A percentile compares a stretch with the other conserved stretches of the same genome.
Evolutionary conservation across 1,140 invertebrate species (phyloP).

Genomic region (Drosophila biarmipes): DNA sequence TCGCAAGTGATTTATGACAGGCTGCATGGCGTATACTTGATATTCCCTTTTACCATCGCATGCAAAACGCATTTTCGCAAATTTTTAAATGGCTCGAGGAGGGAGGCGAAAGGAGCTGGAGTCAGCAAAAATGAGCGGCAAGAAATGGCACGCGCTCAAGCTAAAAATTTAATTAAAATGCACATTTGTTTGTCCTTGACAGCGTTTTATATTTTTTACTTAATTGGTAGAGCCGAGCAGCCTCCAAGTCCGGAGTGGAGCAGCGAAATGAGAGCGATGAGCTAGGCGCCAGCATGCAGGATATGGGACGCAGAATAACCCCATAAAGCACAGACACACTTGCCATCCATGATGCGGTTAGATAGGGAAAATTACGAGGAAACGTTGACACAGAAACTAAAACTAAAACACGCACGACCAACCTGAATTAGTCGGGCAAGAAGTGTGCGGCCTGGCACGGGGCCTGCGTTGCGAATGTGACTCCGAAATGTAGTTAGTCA

Average conservation of each 20-base stretch:
- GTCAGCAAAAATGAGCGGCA: conserved; percentile 8
- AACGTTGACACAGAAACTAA: conserved; percentile 58
- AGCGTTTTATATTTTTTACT: conserved; percentile 77
- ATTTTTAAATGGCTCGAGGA: conserved; percentile 47
- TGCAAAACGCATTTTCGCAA: conserved; percentile 45
- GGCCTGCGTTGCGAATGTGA: conserved; percentile 3
- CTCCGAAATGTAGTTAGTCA: conserved; percentile 36
- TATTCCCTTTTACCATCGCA: conserved; percentile 40
- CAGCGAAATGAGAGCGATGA: conserved; percentile 50
- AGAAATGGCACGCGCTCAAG: conserved; percentile 24
- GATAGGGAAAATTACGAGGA: conserved; percentile 56
- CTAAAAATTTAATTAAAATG: conserved; percentile 82
- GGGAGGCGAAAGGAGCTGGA: conserved; percentile 2
- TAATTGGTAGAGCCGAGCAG: conserved; percentile 66
- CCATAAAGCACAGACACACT: conserved; percentile 14
- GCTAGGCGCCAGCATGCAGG: conserved; percentile 22
- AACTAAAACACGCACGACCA: conserved; percentile 47
- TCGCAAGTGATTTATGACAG: conserved; percentile 77
- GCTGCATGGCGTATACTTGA: conserved; percentile 64
- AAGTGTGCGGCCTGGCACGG: conserved; percentile 2
- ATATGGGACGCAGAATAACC: conserved; percentile 15
- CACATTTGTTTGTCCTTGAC: conserved; percentile 79
- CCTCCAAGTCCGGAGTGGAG: conserved; percentile 24
- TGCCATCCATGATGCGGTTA: conserved; percentile 47
- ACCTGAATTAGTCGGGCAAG: conserved; percentile 45